These are phyloP conservation scores for Ptilorrhoa leucosticta DNA, from an alignment of 2,113 vertebrate species.

Conservation along the genomic window DNA sequence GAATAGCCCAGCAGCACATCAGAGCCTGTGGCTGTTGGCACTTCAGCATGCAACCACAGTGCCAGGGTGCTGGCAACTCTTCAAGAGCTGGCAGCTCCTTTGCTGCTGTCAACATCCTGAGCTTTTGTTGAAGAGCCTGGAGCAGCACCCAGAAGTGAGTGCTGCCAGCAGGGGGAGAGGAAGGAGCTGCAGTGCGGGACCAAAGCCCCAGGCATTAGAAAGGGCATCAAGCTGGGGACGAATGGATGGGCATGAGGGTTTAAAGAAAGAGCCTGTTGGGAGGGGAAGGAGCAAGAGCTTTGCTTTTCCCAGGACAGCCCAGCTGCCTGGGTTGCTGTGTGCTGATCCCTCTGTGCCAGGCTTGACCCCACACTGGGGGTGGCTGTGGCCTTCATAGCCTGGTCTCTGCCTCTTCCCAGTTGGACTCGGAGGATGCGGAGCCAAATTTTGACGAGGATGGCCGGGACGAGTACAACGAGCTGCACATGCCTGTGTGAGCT, in stretches of 20 bases:
- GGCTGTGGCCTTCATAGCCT: neutral
- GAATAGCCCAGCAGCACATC: neutral
- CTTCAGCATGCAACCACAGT: neutral
- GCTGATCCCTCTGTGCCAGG: neutral
- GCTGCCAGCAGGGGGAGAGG: neutral
- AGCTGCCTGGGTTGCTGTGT: neutral
- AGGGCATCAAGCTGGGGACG: neutral
- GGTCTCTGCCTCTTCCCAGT: constrained; percentile 65
- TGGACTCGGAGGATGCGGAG: constrained; percentile 91
- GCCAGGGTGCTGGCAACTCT: neutral
- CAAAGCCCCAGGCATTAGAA: neutral
- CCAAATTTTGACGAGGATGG: constrained; percentile 96
- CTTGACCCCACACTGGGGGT: neutral
- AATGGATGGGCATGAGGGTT: neutral
- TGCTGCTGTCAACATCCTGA: neutral
- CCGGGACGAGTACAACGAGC: constrained; percentile 94
- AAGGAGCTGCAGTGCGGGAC: neutral
- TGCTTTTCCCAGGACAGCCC: neutral
- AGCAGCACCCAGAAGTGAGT: neutral
- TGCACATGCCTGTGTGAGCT: constrained; percentile 94
- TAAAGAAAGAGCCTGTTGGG: neutral
- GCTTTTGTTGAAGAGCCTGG: neutral
- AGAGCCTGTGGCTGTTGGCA: neutral
- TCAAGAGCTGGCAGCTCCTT: neutral
- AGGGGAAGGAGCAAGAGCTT: neutral